Percentiles rank a stretch among this genome's conserved stretches.
Evolutionary conservation across 2,113 vertebrate species (phyloP).

Genomic region (Ia io): DNA sequence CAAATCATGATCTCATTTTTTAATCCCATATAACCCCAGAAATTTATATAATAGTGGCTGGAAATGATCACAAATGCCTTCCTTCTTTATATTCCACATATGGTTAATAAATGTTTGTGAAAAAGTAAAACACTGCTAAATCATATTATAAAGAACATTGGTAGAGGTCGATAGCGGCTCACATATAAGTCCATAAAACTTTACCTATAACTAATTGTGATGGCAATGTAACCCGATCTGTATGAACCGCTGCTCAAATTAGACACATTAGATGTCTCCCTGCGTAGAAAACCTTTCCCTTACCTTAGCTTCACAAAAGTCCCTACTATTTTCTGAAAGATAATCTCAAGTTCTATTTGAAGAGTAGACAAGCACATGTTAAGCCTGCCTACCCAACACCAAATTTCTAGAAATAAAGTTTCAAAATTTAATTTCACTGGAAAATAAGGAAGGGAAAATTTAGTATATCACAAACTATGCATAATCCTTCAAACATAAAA

Average conservation of each 20-base stretch:
- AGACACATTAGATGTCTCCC: background rate
- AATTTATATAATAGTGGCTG: background rate
- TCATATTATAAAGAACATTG: background rate
- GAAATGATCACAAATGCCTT: background rate
- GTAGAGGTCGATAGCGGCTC: background rate
- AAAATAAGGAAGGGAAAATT: background rate
- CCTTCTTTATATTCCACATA: background rate
- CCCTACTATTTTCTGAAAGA: background rate
- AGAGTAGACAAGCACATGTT: background rate
- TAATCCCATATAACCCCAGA: background rate
- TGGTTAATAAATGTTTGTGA: background rate
- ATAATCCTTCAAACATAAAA: background rate
- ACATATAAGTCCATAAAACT: background rate
- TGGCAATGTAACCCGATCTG: background rate
- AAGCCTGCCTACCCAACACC: background rate
- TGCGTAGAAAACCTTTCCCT: background rate
- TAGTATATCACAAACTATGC: background rate
- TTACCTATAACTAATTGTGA: background rate
- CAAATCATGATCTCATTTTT: background rate
- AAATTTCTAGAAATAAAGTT: background rate
- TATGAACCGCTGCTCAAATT: background rate
- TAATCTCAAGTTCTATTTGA: background rate
- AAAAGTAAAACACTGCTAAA: background rate
- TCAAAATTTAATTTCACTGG: background rate
- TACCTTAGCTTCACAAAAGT: background rate